Percentiles rank a stretch among this genome's conserved stretches.
These are phyloP conservation scores for Halocynthia aurantium DNA, from an alignment of 23 tunicate species.

Conservation along the genomic window DNA sequence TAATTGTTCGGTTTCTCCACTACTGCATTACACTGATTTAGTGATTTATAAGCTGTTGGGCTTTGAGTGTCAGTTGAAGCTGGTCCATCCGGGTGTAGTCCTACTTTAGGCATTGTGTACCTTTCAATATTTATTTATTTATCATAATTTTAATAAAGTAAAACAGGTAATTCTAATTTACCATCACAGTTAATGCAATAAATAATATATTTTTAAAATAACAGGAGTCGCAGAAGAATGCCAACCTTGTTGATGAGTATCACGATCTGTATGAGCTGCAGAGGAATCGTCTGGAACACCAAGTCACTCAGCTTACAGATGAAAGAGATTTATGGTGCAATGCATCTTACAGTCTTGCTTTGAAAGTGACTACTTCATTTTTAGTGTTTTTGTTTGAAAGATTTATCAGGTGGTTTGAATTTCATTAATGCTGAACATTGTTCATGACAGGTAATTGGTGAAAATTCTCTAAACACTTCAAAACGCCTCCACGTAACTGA, in stretches of 20 bases:
- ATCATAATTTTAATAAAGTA: neutral
- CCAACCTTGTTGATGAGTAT: conserved; percentile 75
- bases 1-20: neutral
- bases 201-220: neutral
- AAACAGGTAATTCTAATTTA: no score
- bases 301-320: conserved; percentile 17
- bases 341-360: conserved; percentile 62
- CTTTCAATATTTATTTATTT: neutral
- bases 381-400: no score
- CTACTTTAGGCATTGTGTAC: no score
- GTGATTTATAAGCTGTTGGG: no score
- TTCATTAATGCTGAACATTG: neutral
- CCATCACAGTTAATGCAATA: no score
- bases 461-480: conserved; percentile 60
- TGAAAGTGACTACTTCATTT: conserved; percentile 29
- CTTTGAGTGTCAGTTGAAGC: no score
- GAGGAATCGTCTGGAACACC: conserved; percentile 54
- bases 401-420: no score
- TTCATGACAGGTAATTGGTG: conserved; percentile 32
- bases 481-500: conserved; percentile 75
- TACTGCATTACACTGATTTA: no score
- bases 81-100: no score
- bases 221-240: conserved; percentile 64
- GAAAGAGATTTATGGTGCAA: conserved; percentile 83
- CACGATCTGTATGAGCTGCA: conserved; percentile 92